phyloP scores from a whole-genome alignment of 2,888 invertebrate species.

The Beris chalybata region DNA sequence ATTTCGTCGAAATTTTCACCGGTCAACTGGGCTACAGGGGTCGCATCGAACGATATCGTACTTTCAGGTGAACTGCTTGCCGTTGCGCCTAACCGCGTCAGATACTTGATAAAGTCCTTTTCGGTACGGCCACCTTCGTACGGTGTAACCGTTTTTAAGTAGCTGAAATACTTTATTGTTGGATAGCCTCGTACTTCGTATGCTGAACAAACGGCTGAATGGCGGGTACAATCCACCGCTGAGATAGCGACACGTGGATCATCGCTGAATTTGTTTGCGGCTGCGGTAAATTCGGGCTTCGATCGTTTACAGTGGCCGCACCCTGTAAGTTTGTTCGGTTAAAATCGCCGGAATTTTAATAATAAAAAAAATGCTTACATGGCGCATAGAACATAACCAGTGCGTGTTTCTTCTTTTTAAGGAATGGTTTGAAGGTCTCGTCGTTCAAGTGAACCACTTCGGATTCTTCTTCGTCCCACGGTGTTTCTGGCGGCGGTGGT shows the following conservation, averaged over 20 bases:
- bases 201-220: slow-evolving; percentile 65
- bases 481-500: slow-evolving; percentile 77
- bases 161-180: slow-evolving; percentile 83
- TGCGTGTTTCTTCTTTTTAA: slow-evolving; percentile 85
- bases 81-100: slow-evolving; percentile 40
- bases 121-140: slow-evolving; percentile 78
- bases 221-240: slow-evolving; percentile 79
- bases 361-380: slow-evolving; percentile 64
- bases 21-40: slow-evolving; percentile 57
- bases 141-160: slow-evolving; percentile 67
- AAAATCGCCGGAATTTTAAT: neutral
- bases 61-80: slow-evolving; percentile 47
- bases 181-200: slow-evolving; percentile 82
- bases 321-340: slow-evolving; percentile 61
- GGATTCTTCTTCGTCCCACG: slow-evolving; percentile 76
- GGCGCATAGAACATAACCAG: slow-evolving; percentile 92
- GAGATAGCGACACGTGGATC: slow-evolving; percentile 77
- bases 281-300: slow-evolving; percentile 75
- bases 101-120: slow-evolving; percentile 51
- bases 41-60: slow-evolving; percentile 50
- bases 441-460: slow-evolving; percentile 77
- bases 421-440: slow-evolving; percentile 69
- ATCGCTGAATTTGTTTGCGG: slow-evolving; percentile 75
- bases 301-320: slow-evolving; percentile 89
- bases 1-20: slow-evolving; percentile 69